These are phyloP conservation scores for Psylliodes chrysocephalus DNA, from an alignment of 2,888 invertebrate genomes.

Conservation along the genomic window DNA sequence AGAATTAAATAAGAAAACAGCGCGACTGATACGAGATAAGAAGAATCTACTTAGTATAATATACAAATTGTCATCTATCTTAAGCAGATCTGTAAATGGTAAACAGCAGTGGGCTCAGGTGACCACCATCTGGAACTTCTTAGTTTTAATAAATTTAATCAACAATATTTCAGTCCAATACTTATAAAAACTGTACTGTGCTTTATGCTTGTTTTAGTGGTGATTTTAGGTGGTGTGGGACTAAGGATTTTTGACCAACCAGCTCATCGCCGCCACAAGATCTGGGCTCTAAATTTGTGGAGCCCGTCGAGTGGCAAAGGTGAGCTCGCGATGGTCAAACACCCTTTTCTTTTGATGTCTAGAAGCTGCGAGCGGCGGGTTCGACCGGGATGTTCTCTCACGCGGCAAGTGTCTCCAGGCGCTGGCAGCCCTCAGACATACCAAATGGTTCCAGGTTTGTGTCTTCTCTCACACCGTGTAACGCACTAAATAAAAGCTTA, in stretches of 20 bases:
- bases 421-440: constrained; percentile 99
- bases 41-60: constrained; percentile 35
- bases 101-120: constrained; percentile 22
- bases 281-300: constrained; percentile 6
- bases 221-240: constrained; percentile 65
- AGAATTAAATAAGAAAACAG: constrained; percentile 32
- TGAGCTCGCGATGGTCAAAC: constrained; percentile 76
- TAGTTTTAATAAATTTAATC: neutral
- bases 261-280: constrained; percentile 45
- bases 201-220: constrained; percentile 59
- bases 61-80: neutral
- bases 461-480: constrained; percentile 64
- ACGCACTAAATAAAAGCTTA: constrained; percentile 38
- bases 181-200: constrained; percentile 60
- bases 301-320: constrained; percentile 34
- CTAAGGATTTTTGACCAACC: constrained; percentile 79
- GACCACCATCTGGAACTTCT: constrained; percentile 20
- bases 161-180: constrained; percentile 57
- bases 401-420: constrained; percentile 99
- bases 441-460: constrained; percentile 99
- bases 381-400: constrained; percentile 92
- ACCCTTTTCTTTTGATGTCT: constrained; percentile 69
- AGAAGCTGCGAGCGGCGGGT: constrained; percentile 76
- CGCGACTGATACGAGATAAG: constrained; percentile 48
- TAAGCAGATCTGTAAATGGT: constrained; percentile 19